Conservation (phyloP, 2,888 invertebrate species). For the Archips xylosteana region DNA sequence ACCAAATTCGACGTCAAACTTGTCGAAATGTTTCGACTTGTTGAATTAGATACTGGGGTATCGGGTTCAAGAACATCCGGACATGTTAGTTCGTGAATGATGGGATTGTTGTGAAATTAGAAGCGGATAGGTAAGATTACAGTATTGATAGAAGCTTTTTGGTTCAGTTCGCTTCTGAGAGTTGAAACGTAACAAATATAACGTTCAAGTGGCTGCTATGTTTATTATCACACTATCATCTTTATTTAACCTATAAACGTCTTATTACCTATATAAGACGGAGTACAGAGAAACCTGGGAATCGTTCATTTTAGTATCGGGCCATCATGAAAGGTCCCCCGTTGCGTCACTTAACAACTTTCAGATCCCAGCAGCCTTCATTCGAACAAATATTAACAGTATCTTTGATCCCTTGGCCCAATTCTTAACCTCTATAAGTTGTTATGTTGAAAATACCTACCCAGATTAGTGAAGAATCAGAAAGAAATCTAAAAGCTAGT, state of each 20-base stretch:
- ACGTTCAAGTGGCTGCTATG: background rate
- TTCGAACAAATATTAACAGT: background rate
- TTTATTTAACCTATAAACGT: background rate
- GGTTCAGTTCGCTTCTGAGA: background rate
- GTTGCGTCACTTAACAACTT: background rate
- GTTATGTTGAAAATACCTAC: background rate
- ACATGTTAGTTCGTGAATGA: slow-evolving; percentile 9
- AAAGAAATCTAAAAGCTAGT: too few species aligned
- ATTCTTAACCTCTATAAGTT: background rate
- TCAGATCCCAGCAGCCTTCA: background rate
- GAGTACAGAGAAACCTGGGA: too few species aligned
- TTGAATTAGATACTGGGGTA: slow-evolving; percentile 12
- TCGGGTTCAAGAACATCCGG: slow-evolving; percentile 26
- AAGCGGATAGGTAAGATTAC: slow-evolving; percentile 24
- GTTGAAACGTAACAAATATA: background rate
- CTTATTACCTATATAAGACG: background rate
- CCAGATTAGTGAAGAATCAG: too few species aligned
- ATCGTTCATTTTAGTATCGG: background rate
- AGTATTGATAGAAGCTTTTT: background rate
- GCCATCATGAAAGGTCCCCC: background rate
- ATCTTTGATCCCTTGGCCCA: background rate
- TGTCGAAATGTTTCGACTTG: slow-evolving; percentile 30
- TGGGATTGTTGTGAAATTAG: slow-evolving; percentile 18
- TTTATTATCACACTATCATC: background rate
- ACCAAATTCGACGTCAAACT: slow-evolving; percentile 16